Conservation (phyloP, 2,797 vertebrate genomes). For the Brachyrhaphis roseni region DNA sequence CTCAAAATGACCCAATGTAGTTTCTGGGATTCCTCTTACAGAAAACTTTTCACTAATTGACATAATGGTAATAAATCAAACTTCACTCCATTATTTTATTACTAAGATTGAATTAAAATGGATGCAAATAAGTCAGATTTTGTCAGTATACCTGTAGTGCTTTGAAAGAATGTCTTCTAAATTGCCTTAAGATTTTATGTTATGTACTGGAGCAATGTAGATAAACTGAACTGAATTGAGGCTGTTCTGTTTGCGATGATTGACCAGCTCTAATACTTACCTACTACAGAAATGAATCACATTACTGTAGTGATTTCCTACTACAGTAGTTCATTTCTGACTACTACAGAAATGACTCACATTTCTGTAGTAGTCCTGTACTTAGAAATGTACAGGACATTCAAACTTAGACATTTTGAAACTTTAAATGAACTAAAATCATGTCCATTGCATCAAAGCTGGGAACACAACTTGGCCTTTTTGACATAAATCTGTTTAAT, state of each 20-base stretch:
- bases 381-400: too few relatives aligned
- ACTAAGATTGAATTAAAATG: not conserved
- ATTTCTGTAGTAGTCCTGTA: too few relatives aligned
- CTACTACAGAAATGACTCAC: too few relatives aligned
- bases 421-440: constrained; percentile 28
- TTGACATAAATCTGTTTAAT: constrained; percentile 69
- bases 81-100: not conserved
- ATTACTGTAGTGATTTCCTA: too few relatives aligned
- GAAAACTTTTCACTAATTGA: not conserved
- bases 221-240: not conserved
- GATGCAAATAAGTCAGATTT: not conserved
- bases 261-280: not conserved
- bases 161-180: not conserved
- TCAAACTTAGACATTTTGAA: constrained; percentile 8
- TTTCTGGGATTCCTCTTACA: not conserved
- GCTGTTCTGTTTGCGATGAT: not conserved
- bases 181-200: not conserved
- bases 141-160: not conserved
- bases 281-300: not conserved
- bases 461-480: constrained; percentile 26
- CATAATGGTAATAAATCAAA: not conserved
- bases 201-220: not conserved
- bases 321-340: too few relatives aligned
- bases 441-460: constrained; percentile 17
- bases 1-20: not conserved